phyloP scores from a whole-genome alignment of 2,888 invertebrate species.

The Glyphotaelius pellucidus region DNA sequence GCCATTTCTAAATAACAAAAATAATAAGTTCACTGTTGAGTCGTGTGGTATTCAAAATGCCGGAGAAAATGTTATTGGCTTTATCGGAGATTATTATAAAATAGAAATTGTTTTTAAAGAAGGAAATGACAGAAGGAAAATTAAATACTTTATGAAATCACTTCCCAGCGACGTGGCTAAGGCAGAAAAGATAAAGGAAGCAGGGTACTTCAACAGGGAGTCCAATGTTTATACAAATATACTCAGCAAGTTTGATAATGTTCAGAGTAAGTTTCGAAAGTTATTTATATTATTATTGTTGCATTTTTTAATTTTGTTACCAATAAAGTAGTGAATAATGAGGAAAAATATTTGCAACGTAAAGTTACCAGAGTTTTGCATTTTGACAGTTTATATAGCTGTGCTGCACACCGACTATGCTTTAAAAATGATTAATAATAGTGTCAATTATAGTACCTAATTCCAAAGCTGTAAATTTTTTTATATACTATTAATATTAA shows the following conservation, averaged over 20 bases:
- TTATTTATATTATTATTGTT: not conserved
- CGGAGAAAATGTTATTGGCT: slow-evolving; percentile 45
- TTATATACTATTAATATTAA: not conserved
- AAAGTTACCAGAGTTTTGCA: no score
- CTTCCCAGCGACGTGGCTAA: slow-evolving; percentile 53
- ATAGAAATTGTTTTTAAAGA: slow-evolving; percentile 12
- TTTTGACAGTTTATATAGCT: no score
- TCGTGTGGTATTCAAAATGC: not conserved
- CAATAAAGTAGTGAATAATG: no score
- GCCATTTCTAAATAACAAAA: not conserved
- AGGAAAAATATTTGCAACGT: not conserved
- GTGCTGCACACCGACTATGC: no score
- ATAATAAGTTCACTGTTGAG: not conserved
- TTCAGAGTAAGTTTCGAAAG: slow-evolving; percentile 56
- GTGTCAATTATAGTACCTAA: no score
- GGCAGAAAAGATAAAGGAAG: slow-evolving; percentile 51
- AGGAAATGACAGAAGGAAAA: slow-evolving; percentile 22
- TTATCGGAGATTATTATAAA: slow-evolving; percentile 57
- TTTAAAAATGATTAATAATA: no score
- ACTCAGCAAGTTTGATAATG: slow-evolving; percentile 61
- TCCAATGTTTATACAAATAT: slow-evolving; percentile 55
- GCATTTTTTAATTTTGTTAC: no score
- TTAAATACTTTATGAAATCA: slow-evolving; percentile 61
- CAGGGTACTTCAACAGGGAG: slow-evolving; percentile 61
- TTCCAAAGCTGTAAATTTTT: no score